Base-by-base conservation (phyloP, 2,797 vertebrate genomes). In the Agapornis canus region DNA sequence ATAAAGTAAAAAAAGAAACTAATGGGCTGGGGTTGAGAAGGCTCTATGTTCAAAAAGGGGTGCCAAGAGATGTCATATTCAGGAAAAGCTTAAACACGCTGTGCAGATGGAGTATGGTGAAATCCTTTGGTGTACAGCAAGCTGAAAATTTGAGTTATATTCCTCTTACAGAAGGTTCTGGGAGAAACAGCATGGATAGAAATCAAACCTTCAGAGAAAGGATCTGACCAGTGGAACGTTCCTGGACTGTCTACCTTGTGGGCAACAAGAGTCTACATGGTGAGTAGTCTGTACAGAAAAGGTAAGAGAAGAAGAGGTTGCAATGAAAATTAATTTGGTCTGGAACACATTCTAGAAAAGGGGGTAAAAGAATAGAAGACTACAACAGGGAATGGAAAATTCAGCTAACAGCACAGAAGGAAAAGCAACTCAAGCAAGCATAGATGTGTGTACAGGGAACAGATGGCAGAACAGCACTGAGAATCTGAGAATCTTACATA, bases 51-150 rank as follows among this genome's bases (percentile, higher is more conserved):
- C 5, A 1, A 80, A 82, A 92, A 79, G 21, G 27, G 37, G 29
- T 91, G 91, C 87, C 92, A 96, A 94, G 82, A 95, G 57, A 82
- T 73, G 40, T 83, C 81, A n/a, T 76, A 89, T 71, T 90, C 86
- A 37, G 49, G 70, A 84, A 72, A 82, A 84, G 47, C n/a, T 90
- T 77, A 66, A 91, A 81, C 15, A 65, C 47, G 26, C 39, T 54
- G 32, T 60, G 32, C 63, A 95, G 80, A 79, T 79, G 86, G 86
- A 89, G 69, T 54, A n/a, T 76, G 77, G 25, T 57, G 27, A 79
- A 63, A 11, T 78, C 21, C 52, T 88, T 26, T 13, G 7, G 66
- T 43, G 22, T 3, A 78, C 6, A 78, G 11, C 48, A 83, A 52
- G 42, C 39, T 78, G 42, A 90, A 79, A 86, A 65, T 49, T 10